phyloP scores from a whole-genome alignment of 2,797 vertebrate genomes.

The Sebastes alutus region DNA sequence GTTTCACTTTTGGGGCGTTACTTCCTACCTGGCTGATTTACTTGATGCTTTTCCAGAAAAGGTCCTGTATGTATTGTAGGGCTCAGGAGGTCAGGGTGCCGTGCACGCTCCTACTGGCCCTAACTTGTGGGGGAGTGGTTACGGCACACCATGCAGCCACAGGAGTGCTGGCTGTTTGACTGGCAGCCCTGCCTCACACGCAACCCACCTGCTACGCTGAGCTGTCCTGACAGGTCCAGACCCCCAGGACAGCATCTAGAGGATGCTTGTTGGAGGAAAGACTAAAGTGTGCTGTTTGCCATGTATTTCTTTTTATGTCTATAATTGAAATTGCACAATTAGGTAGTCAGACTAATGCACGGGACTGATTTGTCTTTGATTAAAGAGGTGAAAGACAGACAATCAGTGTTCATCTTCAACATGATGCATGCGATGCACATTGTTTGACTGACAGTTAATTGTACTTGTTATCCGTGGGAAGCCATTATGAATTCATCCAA shows the following conservation, averaged over 20 bases:
- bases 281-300: not conserved
- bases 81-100: not conserved
- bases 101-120: not conserved
- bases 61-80: not conserved
- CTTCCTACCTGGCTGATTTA: not conserved
- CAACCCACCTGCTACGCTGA: conserved; percentile 34
- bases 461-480: not conserved
- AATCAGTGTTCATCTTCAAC: not conserved
- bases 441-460: not conserved
- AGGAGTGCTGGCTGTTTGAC: conserved; percentile 29
- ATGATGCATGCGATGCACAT: not conserved
- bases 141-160: conserved; percentile 17
- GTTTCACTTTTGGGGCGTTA: too few relatives aligned
- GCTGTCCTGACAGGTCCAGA: conserved; percentile 46
- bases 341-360: not conserved
- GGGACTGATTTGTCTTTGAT: not conserved
- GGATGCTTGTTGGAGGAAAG: not conserved
- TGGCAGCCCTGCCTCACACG: conserved; percentile 7
- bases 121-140: conserved; percentile 10
- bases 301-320: not conserved
- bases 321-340: not conserved
- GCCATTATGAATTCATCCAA: not conserved
- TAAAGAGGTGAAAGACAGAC: not conserved
- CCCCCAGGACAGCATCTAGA: conserved; percentile 14
- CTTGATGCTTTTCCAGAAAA: not conserved